phyloP scores from a whole-genome alignment of 1,140 invertebrate genomes.

The Aleiodes sp. region DNA sequence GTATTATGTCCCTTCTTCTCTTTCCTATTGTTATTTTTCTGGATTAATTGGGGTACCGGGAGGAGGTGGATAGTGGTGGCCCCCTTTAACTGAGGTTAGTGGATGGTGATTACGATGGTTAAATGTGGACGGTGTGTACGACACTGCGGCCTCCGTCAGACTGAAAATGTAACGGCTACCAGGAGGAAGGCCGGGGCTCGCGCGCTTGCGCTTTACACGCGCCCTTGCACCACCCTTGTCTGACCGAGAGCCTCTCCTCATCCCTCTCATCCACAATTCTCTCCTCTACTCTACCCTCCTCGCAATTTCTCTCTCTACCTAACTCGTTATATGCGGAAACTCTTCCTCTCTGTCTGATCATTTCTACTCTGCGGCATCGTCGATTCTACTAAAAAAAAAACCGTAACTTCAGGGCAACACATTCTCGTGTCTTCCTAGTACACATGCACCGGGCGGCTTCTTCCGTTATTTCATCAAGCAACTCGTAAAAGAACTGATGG shows the following conservation, averaged over 20 bases:
- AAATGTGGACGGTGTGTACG: conserved; percentile 36
- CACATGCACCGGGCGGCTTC: not conserved
- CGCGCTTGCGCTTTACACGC: conserved; percentile 33
- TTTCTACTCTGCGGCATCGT: not conserved
- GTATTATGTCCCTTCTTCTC: too few relatives aligned
- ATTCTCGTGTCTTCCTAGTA: not conserved
- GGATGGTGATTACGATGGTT: conserved; percentile 30
- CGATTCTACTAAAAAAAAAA: not conserved
- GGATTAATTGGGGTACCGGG: not conserved
- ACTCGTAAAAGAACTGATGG: not conserved
- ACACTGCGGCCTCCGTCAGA: conserved; percentile 45
- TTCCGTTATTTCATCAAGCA: not conserved
- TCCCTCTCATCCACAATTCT: not conserved
- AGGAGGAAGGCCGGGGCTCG: conserved; percentile 24
- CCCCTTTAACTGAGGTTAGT: not conserved
- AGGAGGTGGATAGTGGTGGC: not conserved
- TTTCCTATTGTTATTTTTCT: too few relatives aligned
- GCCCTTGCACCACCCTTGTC: conserved; percentile 33
- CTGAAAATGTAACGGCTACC: conserved; percentile 37
- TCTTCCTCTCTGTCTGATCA: not conserved
- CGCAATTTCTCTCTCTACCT: not conserved
- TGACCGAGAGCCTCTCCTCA: conserved; percentile 3
- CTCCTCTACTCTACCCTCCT: not conserved
- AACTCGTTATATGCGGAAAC: not conserved
- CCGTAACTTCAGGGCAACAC: not conserved